A percentile compares a stretch with the other conserved stretches of the same genome.
Conservation (phyloP, 1,140 invertebrate genomes). For the Pogonomyrmex barbatus region DNA sequence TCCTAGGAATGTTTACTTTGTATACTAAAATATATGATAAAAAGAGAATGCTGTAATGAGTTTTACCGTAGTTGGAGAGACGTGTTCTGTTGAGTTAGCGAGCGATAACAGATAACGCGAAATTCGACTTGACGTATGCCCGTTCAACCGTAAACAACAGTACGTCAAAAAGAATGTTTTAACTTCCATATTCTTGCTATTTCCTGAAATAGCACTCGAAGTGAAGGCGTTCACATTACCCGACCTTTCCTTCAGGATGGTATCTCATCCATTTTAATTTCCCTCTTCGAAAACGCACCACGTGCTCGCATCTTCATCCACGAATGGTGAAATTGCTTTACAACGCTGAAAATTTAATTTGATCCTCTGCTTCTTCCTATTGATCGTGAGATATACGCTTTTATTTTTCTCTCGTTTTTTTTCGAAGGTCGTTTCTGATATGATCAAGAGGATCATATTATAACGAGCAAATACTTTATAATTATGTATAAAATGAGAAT, state of each 20-base stretch:
- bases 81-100: constrained; percentile 23
- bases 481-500: background rate
- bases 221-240: constrained; percentile 27
- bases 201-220: constrained; percentile 29
- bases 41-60: constrained; percentile 16
- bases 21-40: background rate
- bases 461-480: background rate
- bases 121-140: constrained; percentile 53
- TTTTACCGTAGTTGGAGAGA: background rate
- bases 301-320: constrained; percentile 22
- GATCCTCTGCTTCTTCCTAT: constrained; percentile 18
- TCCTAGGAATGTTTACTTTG: background rate
- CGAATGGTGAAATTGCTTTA: constrained; percentile 59
- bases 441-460: background rate
- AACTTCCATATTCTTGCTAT: constrained; percentile 42
- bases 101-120: constrained; percentile 44
- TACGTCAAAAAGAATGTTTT: constrained; percentile 56
- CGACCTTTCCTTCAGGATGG: constrained; percentile 3
- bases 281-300: constrained; percentile 22
- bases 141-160: constrained; percentile 46
- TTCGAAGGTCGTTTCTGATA: background rate
- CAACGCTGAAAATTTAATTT: constrained; percentile 60
- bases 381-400: background rate
- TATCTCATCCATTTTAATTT: constrained; percentile 75
- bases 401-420: background rate